phyloP scores from a whole-genome alignment of 2,797 vertebrate genomes.

The Microchirus variegatus region DNA sequence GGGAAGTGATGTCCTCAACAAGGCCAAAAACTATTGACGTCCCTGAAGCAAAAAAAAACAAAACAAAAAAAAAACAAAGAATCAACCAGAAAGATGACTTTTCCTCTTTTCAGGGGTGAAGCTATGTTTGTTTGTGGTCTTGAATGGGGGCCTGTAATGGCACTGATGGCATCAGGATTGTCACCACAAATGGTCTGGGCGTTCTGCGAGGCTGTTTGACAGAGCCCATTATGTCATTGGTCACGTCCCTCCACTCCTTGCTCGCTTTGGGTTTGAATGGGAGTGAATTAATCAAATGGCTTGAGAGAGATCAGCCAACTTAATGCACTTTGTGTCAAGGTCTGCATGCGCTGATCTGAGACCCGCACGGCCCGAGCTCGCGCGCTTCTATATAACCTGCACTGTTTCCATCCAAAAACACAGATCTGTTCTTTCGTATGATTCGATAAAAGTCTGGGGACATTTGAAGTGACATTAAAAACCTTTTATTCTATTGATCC shows the following conservation, averaged over 20 bases:
- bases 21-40: background rate
- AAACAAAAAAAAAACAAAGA: conserved; percentile 41
- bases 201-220: conserved; percentile 77
- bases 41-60: conserved; percentile 28
- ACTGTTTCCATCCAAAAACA: conserved; percentile 1
- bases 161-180: conserved; percentile 80
- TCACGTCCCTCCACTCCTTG: conserved; percentile 74
- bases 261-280: conserved; percentile 65
- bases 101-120: conserved; percentile 50
- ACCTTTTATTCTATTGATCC: conserved; percentile 1
- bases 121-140: conserved; percentile 73
- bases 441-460: conserved; percentile 11
- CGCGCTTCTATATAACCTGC: conserved; percentile 55
- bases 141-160: conserved; percentile 69
- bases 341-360: conserved; percentile 43
- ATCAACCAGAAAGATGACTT: conserved; percentile 65
- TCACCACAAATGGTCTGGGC: conserved; percentile 83
- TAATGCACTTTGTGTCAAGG: conserved; percentile 69
- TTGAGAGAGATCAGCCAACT: conserved; percentile 68
- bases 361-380: conserved; percentile 35
- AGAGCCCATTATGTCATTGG: conserved; percentile 77
- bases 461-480: background rate
- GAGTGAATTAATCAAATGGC: conserved; percentile 77
- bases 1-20: too few relatives aligned
- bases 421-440: too few relatives aligned